A percentile compares a stretch with the other conserved stretches of the same genome.
Conservation (phyloP, 2,888 invertebrate species). For the Mythimna lalbum region DNA sequence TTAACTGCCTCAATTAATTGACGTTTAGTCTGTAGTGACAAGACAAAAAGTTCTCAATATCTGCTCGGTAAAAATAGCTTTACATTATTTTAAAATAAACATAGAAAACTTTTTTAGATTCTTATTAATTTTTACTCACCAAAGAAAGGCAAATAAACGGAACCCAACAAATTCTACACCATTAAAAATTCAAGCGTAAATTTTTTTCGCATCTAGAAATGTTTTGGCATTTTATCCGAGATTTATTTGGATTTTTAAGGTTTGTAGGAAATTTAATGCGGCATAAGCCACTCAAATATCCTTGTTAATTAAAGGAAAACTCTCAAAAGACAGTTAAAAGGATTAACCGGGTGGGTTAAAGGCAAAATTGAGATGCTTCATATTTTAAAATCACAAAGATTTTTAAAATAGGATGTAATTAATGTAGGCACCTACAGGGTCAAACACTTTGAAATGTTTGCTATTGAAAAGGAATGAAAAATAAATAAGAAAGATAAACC, state of each 20-base stretch:
- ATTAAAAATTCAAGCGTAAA: constrained; percentile 21
- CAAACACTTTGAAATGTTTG: no score
- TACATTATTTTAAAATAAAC: constrained; percentile 6
- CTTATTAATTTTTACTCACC: neutral
- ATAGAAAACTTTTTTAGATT: no score
- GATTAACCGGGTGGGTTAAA: constrained; percentile 57
- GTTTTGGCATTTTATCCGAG: constrained; percentile 50
- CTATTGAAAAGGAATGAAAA: no score
- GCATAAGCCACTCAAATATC: constrained; percentile 68
- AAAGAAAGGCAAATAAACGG: no score
- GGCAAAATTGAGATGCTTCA: constrained; percentile 53
- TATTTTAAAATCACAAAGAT: constrained; percentile 18
- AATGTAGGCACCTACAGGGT: no score
- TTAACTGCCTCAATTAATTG: neutral
- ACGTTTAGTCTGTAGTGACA: constrained; percentile 18
- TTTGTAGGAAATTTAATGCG: constrained; percentile 57
- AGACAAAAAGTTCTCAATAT: constrained; percentile 32
- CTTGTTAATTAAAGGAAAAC: constrained; percentile 72
- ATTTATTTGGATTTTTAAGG: constrained; percentile 57
- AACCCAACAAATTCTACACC: constrained; percentile 3
- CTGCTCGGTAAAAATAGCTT: constrained; percentile 8
- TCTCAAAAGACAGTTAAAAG: constrained; percentile 58
- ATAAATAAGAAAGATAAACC: no score
- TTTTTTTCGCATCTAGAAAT: constrained; percentile 37
- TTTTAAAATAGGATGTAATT: no score